Evolutionary conservation across 1,140 invertebrate species (phyloP).

Genomic region (Gryon sp.): DNA sequence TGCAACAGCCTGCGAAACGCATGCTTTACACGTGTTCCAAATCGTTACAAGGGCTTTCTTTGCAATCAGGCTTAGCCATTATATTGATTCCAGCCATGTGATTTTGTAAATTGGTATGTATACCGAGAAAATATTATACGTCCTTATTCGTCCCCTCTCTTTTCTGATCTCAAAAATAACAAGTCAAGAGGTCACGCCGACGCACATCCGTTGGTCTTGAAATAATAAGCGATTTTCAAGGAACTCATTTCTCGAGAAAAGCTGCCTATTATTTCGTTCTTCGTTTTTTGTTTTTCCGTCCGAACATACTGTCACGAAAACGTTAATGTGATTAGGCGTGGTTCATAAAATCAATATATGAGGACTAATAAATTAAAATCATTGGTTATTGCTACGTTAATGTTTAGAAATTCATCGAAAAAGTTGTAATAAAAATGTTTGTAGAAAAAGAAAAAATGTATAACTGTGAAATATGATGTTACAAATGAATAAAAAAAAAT

Average conservation of each 20-base stretch:
- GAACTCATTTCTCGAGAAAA: constrained; percentile 22
- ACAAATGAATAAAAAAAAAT: too few species aligned
- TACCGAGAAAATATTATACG: constrained; percentile 26
- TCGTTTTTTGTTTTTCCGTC: constrained; percentile 3
- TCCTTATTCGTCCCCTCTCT: too few species aligned
- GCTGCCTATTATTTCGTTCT: not conserved
- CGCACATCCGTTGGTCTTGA: constrained; percentile 6
- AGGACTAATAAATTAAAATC: too few species aligned
- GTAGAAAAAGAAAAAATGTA: too few species aligned
- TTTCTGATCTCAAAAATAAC: too few species aligned
- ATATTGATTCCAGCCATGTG: constrained; percentile 29
- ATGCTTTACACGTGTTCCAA: constrained; percentile 60
- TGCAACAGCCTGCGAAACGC: constrained; percentile 54
- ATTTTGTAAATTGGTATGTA: not conserved
- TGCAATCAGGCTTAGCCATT: constrained; percentile 32
- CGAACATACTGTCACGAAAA: too few species aligned
- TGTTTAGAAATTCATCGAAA: too few species aligned
- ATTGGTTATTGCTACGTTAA: too few species aligned
- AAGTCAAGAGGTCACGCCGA: constrained; percentile 1
- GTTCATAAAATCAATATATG: constrained; percentile 5
- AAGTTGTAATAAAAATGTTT: too few species aligned
- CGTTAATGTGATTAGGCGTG: constrained; percentile 20
- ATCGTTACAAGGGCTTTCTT: constrained; percentile 47
- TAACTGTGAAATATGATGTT: too few species aligned
- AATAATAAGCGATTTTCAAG: constrained; percentile 30